phyloP scores from a whole-genome alignment of 1,140 invertebrate species.

The Platorchestia sp. region DNA sequence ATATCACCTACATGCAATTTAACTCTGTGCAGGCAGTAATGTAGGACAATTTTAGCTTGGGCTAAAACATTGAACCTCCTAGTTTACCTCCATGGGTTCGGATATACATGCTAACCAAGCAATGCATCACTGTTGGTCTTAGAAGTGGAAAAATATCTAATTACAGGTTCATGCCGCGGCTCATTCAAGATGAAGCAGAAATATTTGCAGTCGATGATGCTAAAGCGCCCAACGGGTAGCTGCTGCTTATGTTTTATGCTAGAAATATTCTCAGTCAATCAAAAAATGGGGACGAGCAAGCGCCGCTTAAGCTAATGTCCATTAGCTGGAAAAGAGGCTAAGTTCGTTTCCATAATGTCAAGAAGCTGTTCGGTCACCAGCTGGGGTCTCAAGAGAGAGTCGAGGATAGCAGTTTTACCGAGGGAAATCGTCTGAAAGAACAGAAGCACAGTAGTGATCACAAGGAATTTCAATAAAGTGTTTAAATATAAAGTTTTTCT shows the following conservation, averaged over 20 bases:
- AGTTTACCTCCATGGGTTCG: neutral
- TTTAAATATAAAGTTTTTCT: neutral
- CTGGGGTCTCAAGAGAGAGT: neutral
- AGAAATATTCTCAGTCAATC: neutral
- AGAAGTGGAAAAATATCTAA: neutral
- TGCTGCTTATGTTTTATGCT: neutral
- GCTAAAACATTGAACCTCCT: neutral
- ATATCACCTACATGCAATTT: conserved; percentile 15
- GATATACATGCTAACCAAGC: neutral
- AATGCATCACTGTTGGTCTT: neutral
- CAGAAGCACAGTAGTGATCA: neutral
- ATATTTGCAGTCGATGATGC: neutral
- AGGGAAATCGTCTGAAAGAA: neutral
- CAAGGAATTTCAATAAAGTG: neutral
- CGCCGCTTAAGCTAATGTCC: neutral
- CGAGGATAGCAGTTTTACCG: neutral
- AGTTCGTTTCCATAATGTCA: neutral
- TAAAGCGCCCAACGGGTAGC: neutral
- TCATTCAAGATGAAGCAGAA: neutral
- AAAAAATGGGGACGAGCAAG: neutral
- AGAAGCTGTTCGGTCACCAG: neutral
- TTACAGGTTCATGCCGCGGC: neutral
- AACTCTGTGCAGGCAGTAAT: neutral
- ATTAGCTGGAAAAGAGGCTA: neutral
- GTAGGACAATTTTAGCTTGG: neutral